Conservation (phyloP, 2,797 vertebrate genomes). For the Gambusia yucatana region DNA sequence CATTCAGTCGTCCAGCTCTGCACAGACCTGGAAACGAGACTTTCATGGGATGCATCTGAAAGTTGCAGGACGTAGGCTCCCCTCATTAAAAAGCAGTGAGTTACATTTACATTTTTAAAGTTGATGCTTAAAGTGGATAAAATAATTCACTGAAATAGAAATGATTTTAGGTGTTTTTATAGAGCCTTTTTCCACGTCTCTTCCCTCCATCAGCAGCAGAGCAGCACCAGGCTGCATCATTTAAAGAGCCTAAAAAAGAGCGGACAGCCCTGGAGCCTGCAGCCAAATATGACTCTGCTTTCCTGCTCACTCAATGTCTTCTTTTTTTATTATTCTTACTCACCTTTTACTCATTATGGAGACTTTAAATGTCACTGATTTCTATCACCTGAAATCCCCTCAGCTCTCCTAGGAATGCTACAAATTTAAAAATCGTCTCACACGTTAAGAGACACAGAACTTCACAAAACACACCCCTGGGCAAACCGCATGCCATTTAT, state of each 20-base stretch:
- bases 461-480: conserved; percentile 62
- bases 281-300: conserved; percentile 46
- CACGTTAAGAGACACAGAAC: conserved; percentile 44
- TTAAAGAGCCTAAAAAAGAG: conserved; percentile 25
- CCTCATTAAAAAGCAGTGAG: neutral
- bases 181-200: neutral
- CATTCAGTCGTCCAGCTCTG: neutral
- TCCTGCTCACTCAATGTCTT: conserved; percentile 1
- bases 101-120: neutral
- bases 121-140: neutral
- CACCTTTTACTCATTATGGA: conserved; percentile 60
- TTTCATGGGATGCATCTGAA: neutral
- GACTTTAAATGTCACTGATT: conserved; percentile 78
- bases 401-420: conserved; percentile 49
- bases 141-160: neutral
- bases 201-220: neutral
- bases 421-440: conserved; percentile 35
- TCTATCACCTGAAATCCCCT: conserved; percentile 61
- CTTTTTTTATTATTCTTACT: conserved; percentile 56
- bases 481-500: conserved; percentile 56
- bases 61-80: neutral
- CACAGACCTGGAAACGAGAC: neutral
- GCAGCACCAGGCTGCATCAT: conserved; percentile 6
- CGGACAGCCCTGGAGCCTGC: conserved; percentile 41
- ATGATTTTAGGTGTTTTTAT: neutral